Base-by-base conservation (phyloP, 64 coral and sea anemone genomes). In the Catalaphyllia jardinei region DNA sequence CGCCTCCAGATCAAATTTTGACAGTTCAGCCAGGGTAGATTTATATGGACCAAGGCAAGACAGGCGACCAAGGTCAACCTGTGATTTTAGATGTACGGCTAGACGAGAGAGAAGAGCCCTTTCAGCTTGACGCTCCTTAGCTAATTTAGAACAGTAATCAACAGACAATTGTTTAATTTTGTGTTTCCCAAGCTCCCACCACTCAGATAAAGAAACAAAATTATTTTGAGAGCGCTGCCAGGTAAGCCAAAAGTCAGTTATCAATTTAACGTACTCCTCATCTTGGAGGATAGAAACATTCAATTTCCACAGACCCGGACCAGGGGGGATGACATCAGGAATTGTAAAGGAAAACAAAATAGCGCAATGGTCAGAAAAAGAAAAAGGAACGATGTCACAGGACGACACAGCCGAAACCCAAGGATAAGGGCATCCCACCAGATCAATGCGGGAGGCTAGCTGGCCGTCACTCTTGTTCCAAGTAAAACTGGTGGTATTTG, bases 301-400 rank as follows among this genome's bases (percentile, higher is more conserved):
- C 2, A 92, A 14, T 17, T 87, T 87, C 76, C 83, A 87, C 0
- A 55, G 46, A 11, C 84, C 67, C 12, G 86, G 86, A 25, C 91
- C 78, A 61, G 30, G 19, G 18, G 52, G 51, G 3, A 42, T 1
- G 5, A 52, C 50, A 10, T 74, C 76, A 3, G 91, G 91, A 79
- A 88, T 71, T 8, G 46, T 31, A 16, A 42, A 8, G 8, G 22
- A 20, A 19, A 92, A 7, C 0, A 86, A n/a, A 2, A 93, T 20
- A n/a, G 77, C 86, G 76, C 77, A 82, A 59, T 93, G 91, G 18
- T 93, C 91, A 27, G 86, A 87, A 17, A 35, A 59, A 30, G 91
- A 76, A 35, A 83, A 92, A 20, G 75, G 61, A 3, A 80, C 0
- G 18, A 92, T 60, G 18, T 62, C 75, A 33, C 79, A 81, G 22